These are phyloP conservation scores for Andrena bucephala DNA, from an alignment of 2,888 invertebrate species.

Conservation along the genomic window DNA sequence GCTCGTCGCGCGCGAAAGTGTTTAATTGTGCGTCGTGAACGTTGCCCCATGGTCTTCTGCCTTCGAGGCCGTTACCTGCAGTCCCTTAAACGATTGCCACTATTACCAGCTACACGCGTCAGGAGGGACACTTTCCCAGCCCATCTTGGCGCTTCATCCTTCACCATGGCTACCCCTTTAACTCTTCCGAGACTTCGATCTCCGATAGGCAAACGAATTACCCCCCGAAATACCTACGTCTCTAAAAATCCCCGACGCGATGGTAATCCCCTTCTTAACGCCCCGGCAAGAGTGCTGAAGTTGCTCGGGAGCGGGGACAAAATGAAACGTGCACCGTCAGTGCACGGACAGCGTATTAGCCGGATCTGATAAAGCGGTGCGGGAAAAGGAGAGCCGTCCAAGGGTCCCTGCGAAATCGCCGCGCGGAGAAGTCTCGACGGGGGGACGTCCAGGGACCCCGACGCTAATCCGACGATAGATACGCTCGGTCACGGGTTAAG, in stretches of 20 bases:
- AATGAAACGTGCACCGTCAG: not conserved
- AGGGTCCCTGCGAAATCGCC: not conserved
- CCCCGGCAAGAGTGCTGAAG: no score
- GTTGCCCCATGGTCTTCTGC: not conserved
- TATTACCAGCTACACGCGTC: no score
- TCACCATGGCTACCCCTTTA: not conserved
- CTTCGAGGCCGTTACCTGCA: no score
- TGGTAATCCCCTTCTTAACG: no score
- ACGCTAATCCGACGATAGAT: conserved; percentile 64
- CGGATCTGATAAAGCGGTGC: no score
- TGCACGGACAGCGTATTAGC: not conserved
- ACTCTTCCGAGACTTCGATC: not conserved
- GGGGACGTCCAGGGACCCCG: conserved; percentile 26
- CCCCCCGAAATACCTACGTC: not conserved
- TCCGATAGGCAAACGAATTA: not conserved
- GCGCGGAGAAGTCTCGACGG: conserved; percentile 15
- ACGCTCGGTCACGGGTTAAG: conserved; percentile 57
- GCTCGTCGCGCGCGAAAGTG: conserved; percentile 9
- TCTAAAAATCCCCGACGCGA: not conserved
- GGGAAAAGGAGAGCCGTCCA: conserved; percentile 2
- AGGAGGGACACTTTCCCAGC: no score
- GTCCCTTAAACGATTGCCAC: not conserved
- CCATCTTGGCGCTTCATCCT: no score
- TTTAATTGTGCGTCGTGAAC: conserved; percentile 34
- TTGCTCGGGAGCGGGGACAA: no score